Evolutionary conservation across 2,888 invertebrate species (phyloP).

Genomic region (Campaea margaritaria): DNA sequence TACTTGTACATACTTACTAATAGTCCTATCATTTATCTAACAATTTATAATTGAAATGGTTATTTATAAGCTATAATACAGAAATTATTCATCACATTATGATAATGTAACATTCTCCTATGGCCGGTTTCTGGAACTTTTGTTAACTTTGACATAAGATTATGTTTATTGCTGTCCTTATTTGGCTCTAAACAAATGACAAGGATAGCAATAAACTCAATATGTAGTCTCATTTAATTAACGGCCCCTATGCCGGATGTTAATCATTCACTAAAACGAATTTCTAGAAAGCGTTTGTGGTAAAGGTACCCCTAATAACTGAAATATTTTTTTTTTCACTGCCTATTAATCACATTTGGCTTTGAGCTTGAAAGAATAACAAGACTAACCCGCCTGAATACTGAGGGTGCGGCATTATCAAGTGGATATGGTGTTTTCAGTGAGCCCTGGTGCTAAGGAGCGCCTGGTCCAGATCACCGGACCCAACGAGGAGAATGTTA

Average conservation of each 20-base stretch:
- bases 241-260: too few species aligned
- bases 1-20: conserved; percentile 35
- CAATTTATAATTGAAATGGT: conserved; percentile 25
- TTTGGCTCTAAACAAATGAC: too few species aligned
- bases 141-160: too few species aligned
- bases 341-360: conserved; percentile 67
- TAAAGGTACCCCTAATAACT: conserved; percentile 35
- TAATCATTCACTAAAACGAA: conserved; percentile 20
- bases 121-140: too few species aligned
- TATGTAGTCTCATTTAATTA: too few species aligned
- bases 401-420: conserved; percentile 40
- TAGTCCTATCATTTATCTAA: conserved; percentile 33
- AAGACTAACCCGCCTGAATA: conserved; percentile 38
- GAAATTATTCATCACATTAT: not conserved
- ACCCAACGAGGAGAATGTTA: conserved; percentile 96
- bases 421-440: conserved; percentile 83
- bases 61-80: not conserved
- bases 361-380: conserved; percentile 59
- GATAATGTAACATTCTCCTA: conserved; percentile 6
- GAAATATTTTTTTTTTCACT: conserved; percentile 44
- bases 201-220: too few species aligned
- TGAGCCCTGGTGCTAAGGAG: conserved; percentile 97
- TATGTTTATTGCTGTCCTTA: too few species aligned
- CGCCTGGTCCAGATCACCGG: conserved; percentile 98
- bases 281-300: conserved; percentile 4